Evolutionary conservation across 2,113 vertebrate species (phyloP), one percentile per base, ranked within the genome.

Genomic region (Tupaia tana): DNA sequence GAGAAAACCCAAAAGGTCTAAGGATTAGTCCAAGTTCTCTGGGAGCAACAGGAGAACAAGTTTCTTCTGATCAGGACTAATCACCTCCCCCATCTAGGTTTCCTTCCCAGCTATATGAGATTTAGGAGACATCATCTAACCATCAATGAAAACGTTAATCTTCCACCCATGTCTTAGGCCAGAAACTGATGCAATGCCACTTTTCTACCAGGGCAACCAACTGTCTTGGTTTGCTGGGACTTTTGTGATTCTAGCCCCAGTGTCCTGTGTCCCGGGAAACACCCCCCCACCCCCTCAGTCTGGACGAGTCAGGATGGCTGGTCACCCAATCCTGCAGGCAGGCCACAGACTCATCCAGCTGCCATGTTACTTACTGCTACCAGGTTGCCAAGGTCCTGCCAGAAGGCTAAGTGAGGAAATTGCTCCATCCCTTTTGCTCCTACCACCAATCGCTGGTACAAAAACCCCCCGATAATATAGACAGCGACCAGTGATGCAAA

Each of bases 351-450:
- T 56, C 8, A 52, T 31, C 73, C 63, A 67, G 43, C 52, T 63
- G 69, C 20, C 81, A 88, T 90, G 24, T 54, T 93, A 98, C 99
- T 99, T 98, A 99, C 99, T 43, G 99, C 99, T 92, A 99, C 96
- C 86, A 99, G 97, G 97, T 99, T 99, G 93, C 99, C 99, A 77
- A 99, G 95, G 93, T 99, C 99, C 93, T 99, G 98, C 99, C 99
- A 99, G 97, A 99, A 99, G 93, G 98, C 98, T 80, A 99, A 98
- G 97, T 99, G 99, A 22, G 99, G 99, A 86, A 99, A 99, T 84
- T 99, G 99, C 73, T 99, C 99, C 98, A 99, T 98, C 59, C 99
- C 99, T 96, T 99, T 99, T 79, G 99, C 99, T 93, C 99, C 99
- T 22, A 99, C 99, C 14, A 99, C 94, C 34, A 99, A 97, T 61